A percentile compares a stretch with the other conserved stretches of the same genome.
Conservation (phyloP, 64 coral and sea anemone species). For the Anthopleura sola region DNA sequence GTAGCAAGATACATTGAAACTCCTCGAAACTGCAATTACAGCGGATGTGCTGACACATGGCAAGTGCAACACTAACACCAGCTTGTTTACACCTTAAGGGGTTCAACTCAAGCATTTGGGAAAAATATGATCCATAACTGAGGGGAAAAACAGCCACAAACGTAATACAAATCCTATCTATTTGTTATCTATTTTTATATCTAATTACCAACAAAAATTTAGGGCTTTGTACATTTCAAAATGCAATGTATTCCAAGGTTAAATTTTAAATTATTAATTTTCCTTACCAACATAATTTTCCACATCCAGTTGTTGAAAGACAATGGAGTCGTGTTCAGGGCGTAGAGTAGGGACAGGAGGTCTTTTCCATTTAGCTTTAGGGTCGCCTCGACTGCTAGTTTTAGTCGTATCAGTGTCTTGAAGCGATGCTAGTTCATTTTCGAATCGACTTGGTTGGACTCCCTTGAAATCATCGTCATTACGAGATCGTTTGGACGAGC, state of each 20-base stretch:
- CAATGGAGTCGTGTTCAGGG: conserved; percentile 54
- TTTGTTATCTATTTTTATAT: neutral
- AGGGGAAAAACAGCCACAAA: neutral
- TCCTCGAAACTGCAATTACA: no score
- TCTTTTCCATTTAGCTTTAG: conserved; percentile 65
- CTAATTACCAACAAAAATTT: neutral
- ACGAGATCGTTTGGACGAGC: conserved; percentile 64
- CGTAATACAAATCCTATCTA: neutral
- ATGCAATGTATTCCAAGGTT: no score
- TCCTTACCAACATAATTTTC: conserved; percentile 94
- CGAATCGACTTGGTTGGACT: conserved; percentile 61
- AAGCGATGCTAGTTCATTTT: conserved; percentile 62
- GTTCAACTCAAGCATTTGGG: no score
- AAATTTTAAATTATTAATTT: neutral
- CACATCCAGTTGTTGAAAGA: conserved; percentile 94
- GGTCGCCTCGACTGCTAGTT: neutral
- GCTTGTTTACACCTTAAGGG: no score
- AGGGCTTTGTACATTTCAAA: no score
- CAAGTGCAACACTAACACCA: no score
- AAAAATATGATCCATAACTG: neutral
- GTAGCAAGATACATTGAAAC: no score
- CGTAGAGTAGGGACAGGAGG: conserved; percentile 61
- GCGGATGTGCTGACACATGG: no score
- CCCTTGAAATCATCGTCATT: conserved; percentile 32
- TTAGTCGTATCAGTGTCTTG: neutral